Base-by-base conservation (phyloP, 2,888 invertebrate genomes). In the Ectemnius continuus region DNA sequence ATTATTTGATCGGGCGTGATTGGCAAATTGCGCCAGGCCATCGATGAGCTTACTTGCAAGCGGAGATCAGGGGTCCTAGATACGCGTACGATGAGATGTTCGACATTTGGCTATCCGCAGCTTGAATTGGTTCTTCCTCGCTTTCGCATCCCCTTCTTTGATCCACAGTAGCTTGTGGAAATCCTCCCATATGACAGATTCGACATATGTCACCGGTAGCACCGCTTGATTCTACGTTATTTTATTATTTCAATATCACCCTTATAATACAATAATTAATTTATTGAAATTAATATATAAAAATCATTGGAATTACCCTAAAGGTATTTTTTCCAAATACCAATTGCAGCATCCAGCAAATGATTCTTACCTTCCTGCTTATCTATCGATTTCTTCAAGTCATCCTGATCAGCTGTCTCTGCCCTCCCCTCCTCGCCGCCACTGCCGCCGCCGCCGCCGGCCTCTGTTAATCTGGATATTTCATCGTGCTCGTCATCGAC, bases 131-230 rank as follows among this genome's bases (percentile, higher is more conserved):
- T 16, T 80, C 82, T 62, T 75, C 79, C 28, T 82, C 76, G 78
- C 83, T 81, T 62, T 81, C 82, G 5, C 71, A 76, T 4, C 75
- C 63, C 1, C 67, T 74, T 20, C 67, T 74, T 20, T 70, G 75
- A 62, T 73, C 80, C 57, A 69, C 75, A 4, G 74, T 67, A 11
- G 78, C 45, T 4, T 81, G 58, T 52, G 86, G 83, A 67, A 86
- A 84, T 36, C 84, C 85, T n/a, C 88, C 90, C 90, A 91, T 90
- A 75, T 90, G 90, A 79, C 90, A 91, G 67, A 91, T 91, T 71
- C 90, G 83, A 75, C 90, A 91, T 69, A 91, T 91, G 73, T 91
- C 90, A 16, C 84, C 76, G 0, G 75, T 75, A 20, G 28, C 47
- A 13, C 60, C 3, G 0, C 75, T 36, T 8, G 2, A 36, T 36